phyloP scores from a whole-genome alignment of 2,888 invertebrate species.

The Boloria euphrosyne region DNA sequence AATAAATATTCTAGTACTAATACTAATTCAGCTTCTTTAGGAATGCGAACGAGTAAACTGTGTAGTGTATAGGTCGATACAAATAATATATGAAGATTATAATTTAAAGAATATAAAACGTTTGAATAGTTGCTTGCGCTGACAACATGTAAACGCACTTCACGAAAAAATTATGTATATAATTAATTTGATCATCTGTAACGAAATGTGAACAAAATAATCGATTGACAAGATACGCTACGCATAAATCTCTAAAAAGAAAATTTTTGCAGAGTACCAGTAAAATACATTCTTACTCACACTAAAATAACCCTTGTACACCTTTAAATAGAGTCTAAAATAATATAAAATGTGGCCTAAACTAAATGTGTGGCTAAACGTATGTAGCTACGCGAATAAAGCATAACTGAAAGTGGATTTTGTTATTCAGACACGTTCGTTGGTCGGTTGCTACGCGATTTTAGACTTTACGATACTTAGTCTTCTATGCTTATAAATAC shows the following conservation, averaged over 20 bases:
- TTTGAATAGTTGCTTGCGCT: too few species aligned
- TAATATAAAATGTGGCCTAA: neutral
- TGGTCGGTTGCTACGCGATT: slow-evolving; percentile 56
- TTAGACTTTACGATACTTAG: slow-evolving; percentile 50
- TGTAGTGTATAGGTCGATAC: too few species aligned
- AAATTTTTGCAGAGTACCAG: slow-evolving; percentile 20
- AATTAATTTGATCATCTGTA: neutral
- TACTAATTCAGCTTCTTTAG: too few species aligned
- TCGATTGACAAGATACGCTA: neutral
- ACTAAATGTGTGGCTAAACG: slow-evolving; percentile 27
- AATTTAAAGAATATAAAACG: too few species aligned
- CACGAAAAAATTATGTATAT: neutral
- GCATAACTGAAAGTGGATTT: slow-evolving; percentile 67
- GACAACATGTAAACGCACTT: too few species aligned
- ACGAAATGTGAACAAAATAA: neutral
- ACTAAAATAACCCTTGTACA: neutral
- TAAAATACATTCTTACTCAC: neutral
- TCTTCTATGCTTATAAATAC: slow-evolving; percentile 44
- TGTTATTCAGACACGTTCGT: slow-evolving; percentile 58
- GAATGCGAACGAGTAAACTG: too few species aligned
- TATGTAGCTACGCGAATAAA: slow-evolving; percentile 55
- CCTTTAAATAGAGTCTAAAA: slow-evolving; percentile 5
- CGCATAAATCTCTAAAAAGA: slow-evolving; percentile 1
- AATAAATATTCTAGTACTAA: too few species aligned
- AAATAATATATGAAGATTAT: too few species aligned